Evolutionary conservation across 2,888 invertebrate species (phyloP), one percentile per base, ranked within the genome.

Genomic region (Polietes domitor): DNA sequence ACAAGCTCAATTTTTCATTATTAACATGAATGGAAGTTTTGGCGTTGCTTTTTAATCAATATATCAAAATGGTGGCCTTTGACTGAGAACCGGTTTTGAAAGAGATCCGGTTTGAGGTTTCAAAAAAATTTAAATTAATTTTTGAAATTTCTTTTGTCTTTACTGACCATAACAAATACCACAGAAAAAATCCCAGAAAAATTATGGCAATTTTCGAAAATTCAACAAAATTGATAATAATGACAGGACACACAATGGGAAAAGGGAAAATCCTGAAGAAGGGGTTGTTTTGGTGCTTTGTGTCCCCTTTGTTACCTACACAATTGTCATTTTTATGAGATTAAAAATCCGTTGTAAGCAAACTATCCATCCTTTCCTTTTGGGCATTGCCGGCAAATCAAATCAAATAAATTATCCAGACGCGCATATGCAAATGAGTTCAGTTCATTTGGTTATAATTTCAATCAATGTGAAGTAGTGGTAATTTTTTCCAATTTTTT

Each of bases 331-430:
- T 68, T 43, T 41, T 24, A 41, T 41, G 41, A 43, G 68, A 68
- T 68, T 68, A 68, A 68, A 41, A 68, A 41, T 37, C 9, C 21
- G 9, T 28, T 28, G 17, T 6, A 37, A 26, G 10, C 17, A 41
- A 63, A 71, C 65, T 75, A 80, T 80, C 75, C 83, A 74, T 80
- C 37, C 7, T 9, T 37, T 7, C 37, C 4, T 37, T 37, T 37
- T 37, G 37, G 37, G 37, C 37, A 37, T 37, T 83, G 73, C 71
- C 77, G 63, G 77, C 72, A 72, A 70, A 71, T 55, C 41, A 79
- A 68, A 71, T 71, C 55, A 70, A 79, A 79, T 84, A 76, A 78
- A 78, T 81, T 78, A 75, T 80, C 71, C 19, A 19, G 68, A 84
- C 58, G 74, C 63, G 74, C 81, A 75, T 80, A 84, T 84, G 72